Evolutionary conservation across 2,113 vertebrate genomes (phyloP), one percentile per base, ranked within the genome.

Genomic region (Dromas ardeola): DNA sequence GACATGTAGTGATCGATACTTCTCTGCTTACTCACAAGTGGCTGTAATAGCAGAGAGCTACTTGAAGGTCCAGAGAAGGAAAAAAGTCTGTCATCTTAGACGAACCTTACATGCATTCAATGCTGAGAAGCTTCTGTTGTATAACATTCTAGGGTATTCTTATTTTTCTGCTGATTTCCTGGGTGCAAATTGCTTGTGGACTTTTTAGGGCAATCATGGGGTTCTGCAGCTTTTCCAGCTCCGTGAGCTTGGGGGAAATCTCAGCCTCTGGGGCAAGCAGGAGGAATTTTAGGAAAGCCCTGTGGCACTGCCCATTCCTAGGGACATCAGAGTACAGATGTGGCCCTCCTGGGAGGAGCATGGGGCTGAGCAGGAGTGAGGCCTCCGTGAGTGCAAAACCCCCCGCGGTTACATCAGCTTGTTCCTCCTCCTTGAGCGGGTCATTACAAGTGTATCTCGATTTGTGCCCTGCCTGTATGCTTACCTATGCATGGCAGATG

Each of bases 201-300:
- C 8, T 4, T 93, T 91, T 78, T 47, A 93, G 65, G 26, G 32
- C 47, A 29, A 0, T 73, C 53, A n/a, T 2, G 15, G 29, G 21
- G 15, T 93, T 87, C 71, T 81, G 42, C 36, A 66, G 16, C 42
- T 77, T 89, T 77, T 81, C n/a, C 69, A 81, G 50, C 17, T 66
- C 7, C 0, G 0, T 67, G 38, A 67, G 40, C 32, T 1, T 29
- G 19, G 14, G 23, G 20, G 9, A 38, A 88, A 63, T 34, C 70
- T 74, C 56, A n/a, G 38, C 25, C 40, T 69, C 32, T 69, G 43
- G 22, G 65, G 13, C 65, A 87, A 85, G 42, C 13, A 8, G 3
- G n/a, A 79, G 12, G 65, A 47, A n/a, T 82, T 87, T 74, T n/a
- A 29, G 50, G 40, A 88, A 40, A 78, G 34, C 34, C 21, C 34